Evolutionary conservation across 2,797 vertebrate genomes (phyloP).

Genomic region (Phoebastria nigripes): DNA sequence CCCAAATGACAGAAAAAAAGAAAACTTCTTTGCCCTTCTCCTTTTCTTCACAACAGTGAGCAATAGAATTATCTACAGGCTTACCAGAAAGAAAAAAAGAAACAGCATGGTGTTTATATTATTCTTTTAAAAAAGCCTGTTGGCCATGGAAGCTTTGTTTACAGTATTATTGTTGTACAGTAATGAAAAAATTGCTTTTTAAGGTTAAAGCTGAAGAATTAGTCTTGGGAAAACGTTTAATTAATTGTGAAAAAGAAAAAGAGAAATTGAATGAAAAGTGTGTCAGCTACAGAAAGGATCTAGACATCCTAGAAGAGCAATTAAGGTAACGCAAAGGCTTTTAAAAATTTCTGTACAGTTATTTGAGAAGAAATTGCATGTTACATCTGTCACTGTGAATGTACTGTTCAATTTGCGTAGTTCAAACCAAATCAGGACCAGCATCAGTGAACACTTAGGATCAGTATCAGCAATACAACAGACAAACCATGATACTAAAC

Average conservation of each 20-base stretch:
- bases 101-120: not conserved
- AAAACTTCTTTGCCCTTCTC: not conserved
- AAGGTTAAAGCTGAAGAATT: conserved; percentile 76
- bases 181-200: conserved; percentile 56
- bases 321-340: conserved; percentile 69
- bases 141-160: not conserved
- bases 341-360: not conserved
- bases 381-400: not conserved
- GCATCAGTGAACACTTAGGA: not conserved
- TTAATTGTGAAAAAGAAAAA: conserved; percentile 73
- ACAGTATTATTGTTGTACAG: not conserved
- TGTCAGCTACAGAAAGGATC: conserved; percentile 68
- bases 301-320: conserved; percentile 69
- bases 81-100: not conserved
- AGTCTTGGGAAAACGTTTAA: conserved; percentile 64
- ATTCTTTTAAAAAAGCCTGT: not conserved
- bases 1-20: not conserved
- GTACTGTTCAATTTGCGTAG: accelerated
- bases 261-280: conserved; percentile 71
- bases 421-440: not conserved
- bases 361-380: not conserved
- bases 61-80: not conserved
- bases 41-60: not conserved
- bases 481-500: not conserved
- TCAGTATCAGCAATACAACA: not conserved